Conservation (phyloP, 2,888 invertebrate genomes). For the Desoria tigrina region DNA sequence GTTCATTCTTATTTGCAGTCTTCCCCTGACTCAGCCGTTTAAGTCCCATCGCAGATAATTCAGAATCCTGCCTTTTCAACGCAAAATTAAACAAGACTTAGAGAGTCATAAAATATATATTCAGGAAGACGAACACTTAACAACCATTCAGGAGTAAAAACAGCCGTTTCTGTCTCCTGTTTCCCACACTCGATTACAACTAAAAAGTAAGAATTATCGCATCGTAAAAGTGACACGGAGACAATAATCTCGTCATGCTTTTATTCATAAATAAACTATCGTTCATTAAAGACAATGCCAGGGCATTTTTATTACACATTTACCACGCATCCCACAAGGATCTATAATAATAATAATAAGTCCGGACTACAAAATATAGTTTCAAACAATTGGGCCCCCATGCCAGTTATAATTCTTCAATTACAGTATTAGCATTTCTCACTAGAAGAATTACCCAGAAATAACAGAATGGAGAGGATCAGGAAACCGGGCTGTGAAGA, state of each 20-base stretch:
- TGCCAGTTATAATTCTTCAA: too few species aligned
- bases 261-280: constrained; percentile 5
- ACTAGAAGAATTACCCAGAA: too few species aligned
- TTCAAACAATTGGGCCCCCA: too few species aligned
- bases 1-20: too few species aligned
- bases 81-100: constrained; percentile 15
- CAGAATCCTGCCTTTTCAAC: not conserved
- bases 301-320: not conserved
- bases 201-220: constrained; percentile 27
- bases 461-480: too few species aligned
- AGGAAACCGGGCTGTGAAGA: too few species aligned
- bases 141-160: constrained; percentile 5
- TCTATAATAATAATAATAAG: too few species aligned
- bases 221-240: constrained; percentile 32
- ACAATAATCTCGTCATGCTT: constrained; percentile 33
- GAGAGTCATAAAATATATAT: constrained; percentile 18
- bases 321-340: too few species aligned
- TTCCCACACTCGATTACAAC: constrained; percentile 16
- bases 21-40: not conserved
- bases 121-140: constrained; percentile 20
- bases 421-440: too few species aligned
- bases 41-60: not conserved
- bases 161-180: not conserved
- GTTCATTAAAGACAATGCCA: not conserved
- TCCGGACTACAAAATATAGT: too few species aligned